Evolutionary conservation across 2,797 vertebrate species (phyloP).

Genomic region (Threskiornis aethiopicus): DNA sequence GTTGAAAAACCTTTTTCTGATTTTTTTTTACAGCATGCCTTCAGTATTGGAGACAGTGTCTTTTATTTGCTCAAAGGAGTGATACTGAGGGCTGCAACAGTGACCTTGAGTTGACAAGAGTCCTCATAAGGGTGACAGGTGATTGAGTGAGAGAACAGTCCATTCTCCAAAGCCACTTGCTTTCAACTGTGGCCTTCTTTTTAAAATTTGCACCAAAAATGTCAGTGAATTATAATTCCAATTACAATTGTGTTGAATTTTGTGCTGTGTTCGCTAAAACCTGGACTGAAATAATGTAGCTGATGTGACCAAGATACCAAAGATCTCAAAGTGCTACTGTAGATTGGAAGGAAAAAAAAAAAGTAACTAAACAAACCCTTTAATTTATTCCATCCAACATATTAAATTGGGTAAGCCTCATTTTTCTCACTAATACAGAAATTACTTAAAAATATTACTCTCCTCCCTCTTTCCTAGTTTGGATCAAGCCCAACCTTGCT

Average conservation of each 20-base stretch:
- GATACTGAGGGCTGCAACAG: background rate
- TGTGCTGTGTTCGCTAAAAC: background rate
- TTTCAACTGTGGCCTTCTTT: background rate
- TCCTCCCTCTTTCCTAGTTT: background rate
- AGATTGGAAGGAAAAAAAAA: background rate
- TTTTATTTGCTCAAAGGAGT: background rate
- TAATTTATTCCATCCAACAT: slow-evolving; percentile 7
- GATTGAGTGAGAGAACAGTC: background rate
- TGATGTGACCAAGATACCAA: background rate
- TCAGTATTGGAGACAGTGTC: background rate
- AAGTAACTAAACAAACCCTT: background rate
- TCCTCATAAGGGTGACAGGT: background rate
- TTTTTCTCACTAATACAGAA: slow-evolving; percentile 5
- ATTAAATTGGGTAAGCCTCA: background rate
- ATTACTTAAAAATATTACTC: slow-evolving; percentile 6
- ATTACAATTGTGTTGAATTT: background rate
- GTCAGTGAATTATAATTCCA: background rate
- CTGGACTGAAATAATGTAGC: background rate
- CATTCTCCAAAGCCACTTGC: background rate
- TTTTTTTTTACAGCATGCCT: background rate
- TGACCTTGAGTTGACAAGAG: background rate
- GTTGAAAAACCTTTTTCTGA: background rate
- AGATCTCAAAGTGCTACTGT: background rate
- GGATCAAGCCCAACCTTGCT: background rate
- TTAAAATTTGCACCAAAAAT: background rate